phyloP scores from a whole-genome alignment of 2,888 invertebrate species.

The Tinea semifulvella region DNA sequence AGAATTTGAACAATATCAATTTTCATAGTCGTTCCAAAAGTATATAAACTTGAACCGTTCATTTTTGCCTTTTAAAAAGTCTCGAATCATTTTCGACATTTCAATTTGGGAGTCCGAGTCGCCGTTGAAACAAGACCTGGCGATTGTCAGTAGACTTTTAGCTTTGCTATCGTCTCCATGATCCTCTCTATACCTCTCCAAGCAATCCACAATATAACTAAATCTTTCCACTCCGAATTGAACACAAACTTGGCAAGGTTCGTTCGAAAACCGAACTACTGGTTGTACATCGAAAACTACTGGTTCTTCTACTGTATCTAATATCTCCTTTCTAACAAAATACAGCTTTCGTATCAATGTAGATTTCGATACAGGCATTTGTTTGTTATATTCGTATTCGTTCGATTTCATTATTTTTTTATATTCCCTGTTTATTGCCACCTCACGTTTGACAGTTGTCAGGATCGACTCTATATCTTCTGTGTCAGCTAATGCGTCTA shows the following conservation, averaged over 20 bases:
- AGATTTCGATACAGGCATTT: slow-evolving; percentile 34
- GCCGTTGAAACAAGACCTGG: neutral
- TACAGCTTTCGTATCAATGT: slow-evolving; percentile 41
- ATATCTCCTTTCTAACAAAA: slow-evolving; percentile 22
- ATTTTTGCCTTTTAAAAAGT: neutral
- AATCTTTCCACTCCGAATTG: neutral
- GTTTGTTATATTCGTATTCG: slow-evolving; percentile 34
- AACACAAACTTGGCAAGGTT: neutral
- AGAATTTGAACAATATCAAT: too few relatives aligned
- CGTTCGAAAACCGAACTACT: neutral
- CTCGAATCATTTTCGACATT: neutral
- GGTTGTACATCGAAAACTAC: neutral
- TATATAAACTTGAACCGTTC: slow-evolving; percentile 1
- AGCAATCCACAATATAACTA: neutral
- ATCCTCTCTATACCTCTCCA: neutral
- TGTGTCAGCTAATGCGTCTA: slow-evolving; percentile 28
- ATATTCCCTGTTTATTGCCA: slow-evolving; percentile 38
- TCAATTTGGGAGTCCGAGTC: neutral
- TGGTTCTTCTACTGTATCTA: neutral
- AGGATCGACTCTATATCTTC: slow-evolving; percentile 42
- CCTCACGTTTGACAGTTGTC: slow-evolving; percentile 39
- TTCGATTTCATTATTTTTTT: slow-evolving; percentile 26
- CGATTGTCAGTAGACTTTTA: neutral
- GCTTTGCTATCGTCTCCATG: neutral
- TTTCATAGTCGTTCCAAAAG: neutral